phyloP scores from a whole-genome alignment of 2,888 invertebrate species.

The Dascillus cervinus region DNA sequence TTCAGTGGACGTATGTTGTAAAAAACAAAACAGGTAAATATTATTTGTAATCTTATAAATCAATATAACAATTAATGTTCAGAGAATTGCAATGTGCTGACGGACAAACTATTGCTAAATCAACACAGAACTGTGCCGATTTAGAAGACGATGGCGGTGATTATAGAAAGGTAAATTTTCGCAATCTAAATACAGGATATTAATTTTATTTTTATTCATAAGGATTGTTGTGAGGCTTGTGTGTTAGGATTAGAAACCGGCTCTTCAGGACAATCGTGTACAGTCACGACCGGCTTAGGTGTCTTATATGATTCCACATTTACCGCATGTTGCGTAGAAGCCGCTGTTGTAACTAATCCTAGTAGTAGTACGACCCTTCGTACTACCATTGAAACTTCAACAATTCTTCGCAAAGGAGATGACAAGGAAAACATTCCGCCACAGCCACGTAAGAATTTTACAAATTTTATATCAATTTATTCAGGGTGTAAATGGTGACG shows the following conservation, averaged over 20 bases:
- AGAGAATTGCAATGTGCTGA: slow-evolving; percentile 46
- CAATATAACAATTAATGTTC: slow-evolving; percentile 21
- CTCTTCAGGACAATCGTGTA: slow-evolving; percentile 50
- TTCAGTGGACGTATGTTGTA: slow-evolving; percentile 59
- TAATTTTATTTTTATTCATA: no score
- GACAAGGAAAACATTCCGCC: no score
- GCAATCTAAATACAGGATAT: no score
- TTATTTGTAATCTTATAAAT: background rate
- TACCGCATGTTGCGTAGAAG: slow-evolving; percentile 52
- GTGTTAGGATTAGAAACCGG: slow-evolving; percentile 54
- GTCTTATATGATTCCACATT: slow-evolving; percentile 55
- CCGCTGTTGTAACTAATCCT: slow-evolving; percentile 24
- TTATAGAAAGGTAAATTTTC: slow-evolving; percentile 18
- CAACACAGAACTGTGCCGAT: slow-evolving; percentile 37
- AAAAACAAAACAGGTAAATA: slow-evolving; percentile 43
- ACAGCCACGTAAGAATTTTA: no score
- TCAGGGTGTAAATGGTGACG: no score
- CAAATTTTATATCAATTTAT: no score
- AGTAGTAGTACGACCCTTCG: slow-evolving; percentile 4
- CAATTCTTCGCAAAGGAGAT: no score
- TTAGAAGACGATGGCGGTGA: slow-evolving; percentile 11
- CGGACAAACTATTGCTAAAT: slow-evolving; percentile 46
- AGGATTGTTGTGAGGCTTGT: slow-evolving; percentile 58
- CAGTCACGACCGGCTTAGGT: slow-evolving; percentile 49
- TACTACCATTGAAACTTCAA: no score